Evolutionary conservation across 1,140 invertebrate species (phyloP).

Genomic region (Drosophila tristis): DNA sequence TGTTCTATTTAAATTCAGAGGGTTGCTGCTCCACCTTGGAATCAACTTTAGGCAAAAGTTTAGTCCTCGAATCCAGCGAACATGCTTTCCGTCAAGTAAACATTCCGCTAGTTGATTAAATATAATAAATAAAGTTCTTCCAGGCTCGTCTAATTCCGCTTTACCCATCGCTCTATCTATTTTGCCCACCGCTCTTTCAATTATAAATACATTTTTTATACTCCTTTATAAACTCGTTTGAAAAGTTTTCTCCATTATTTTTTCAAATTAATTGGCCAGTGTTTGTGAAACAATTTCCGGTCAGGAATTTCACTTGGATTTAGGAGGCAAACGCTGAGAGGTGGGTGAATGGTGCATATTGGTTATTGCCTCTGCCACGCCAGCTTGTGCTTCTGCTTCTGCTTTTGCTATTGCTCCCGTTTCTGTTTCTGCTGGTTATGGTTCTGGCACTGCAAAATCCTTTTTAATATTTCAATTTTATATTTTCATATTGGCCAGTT

Average conservation of each 20-base stretch:
- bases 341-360: neutral
- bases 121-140: slow-evolving; percentile 28
- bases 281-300: slow-evolving; percentile 80
- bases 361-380: neutral
- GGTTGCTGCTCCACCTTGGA: too few species aligned
- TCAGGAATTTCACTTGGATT: slow-evolving; percentile 70
- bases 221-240: slow-evolving; percentile 6
- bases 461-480: slow-evolving; percentile 69
- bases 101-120: slow-evolving; percentile 33
- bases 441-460: neutral
- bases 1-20: slow-evolving; percentile 3
- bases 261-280: slow-evolving; percentile 75
- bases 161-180: too few species aligned
- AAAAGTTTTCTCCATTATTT: slow-evolving; percentile 60
- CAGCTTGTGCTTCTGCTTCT: neutral
- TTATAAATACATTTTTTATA: slow-evolving; percentile 21
- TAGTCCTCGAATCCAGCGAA: too few species aligned
- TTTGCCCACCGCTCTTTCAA: slow-evolving; percentile 16
- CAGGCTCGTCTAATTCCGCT: slow-evolving; percentile 1
- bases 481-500: slow-evolving; percentile 52
- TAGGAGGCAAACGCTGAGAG: slow-evolving; percentile 32
- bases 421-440: neutral
- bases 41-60: too few species aligned
- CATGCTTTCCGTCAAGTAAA: too few species aligned
- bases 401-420: neutral